Evolutionary conservation across 2,797 vertebrate genomes (phyloP), one percentile per base, ranked within the genome.

Genomic region (Amniataba percoides): DNA sequence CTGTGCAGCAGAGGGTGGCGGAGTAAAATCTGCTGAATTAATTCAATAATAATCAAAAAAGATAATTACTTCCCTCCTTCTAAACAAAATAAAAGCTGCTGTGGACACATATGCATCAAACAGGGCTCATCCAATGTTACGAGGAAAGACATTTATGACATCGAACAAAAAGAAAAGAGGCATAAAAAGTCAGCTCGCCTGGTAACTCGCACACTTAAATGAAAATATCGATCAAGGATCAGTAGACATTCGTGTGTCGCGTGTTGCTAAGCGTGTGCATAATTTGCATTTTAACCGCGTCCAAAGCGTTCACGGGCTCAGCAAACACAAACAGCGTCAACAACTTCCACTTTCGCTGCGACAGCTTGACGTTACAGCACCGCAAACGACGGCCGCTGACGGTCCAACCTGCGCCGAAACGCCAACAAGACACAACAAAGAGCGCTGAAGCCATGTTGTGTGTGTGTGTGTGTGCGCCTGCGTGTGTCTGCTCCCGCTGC

Each of bases 361-460:
- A 9, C n/a, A 3, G 8, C 1, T n/a, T 56, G 63, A 34, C 64
- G 53, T 65, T 42, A 25, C 2, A 43, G 3, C 1, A 1, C 6
- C 16, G 6, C 19, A 36, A 56, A 55, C 31, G 71, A 57, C 27
- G 2, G 3, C 13, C 7, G 13, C 18, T 58, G 45, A 31, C 69
- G 34, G 57, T 36, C 52, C 48, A 49, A 70, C 56, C 5, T 1
- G 23, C 0, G 49, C 21, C 25, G 7, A 45, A 71, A 62, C 55
- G n/a, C n/a, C n/a, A n/a, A 27, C 42, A 59, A 31, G 27, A 31
- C 27, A 5, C 27, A 31, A 66, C 13, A 71, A 55, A 2, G 25
- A 7, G 18, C 67, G 12, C 18, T 19, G 49, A 93, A 93, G 91
- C 89, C 88, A 91, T 89, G 60, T 87, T 88, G 88, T 87, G 78